Conservation (phyloP, 2,113 vertebrate genomes). For the Corydoras maculifer region DNA sequence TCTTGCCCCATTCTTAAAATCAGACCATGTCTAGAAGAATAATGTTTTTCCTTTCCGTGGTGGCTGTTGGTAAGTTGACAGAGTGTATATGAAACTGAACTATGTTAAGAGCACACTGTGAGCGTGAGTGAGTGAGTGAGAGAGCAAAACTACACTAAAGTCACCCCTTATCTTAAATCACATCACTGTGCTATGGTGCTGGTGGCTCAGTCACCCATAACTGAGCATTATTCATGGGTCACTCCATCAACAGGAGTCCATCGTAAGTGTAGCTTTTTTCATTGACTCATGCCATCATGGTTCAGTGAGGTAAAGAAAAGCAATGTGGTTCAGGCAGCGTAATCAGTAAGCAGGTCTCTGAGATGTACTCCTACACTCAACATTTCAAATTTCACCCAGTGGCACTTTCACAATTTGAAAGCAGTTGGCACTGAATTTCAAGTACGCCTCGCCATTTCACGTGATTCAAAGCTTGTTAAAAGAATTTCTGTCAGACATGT, state of each 20-base stretch:
- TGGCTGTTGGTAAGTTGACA: conserved; percentile 47
- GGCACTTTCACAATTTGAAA: conserved; percentile 10
- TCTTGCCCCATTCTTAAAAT: conserved; percentile 1
- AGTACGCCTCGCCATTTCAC: conserved; percentile 35
- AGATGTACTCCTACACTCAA: conserved; percentile 4
- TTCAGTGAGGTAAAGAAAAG: conserved; percentile 17
- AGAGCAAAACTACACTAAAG: conserved; percentile 48
- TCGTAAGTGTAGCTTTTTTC: conserved; percentile 3
- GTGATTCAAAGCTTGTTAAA: conserved; percentile 50
- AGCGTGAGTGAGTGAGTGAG: conserved; percentile 48
- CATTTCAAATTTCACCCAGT: neutral
- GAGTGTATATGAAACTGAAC: conserved; percentile 62
- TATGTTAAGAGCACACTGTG: conserved; percentile 56
- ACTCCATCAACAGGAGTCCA: conserved; percentile 17
- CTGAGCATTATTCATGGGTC: conserved; percentile 55
- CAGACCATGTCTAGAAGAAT: neutral
- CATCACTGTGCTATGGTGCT: conserved; percentile 38
- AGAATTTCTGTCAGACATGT: conserved; percentile 35
- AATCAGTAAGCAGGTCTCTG: conserved; percentile 21
- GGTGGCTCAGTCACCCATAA: conserved; percentile 41
- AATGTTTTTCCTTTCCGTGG: conserved; percentile 39
- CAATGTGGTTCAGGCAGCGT: conserved; percentile 16
- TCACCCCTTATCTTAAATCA: conserved; percentile 60
- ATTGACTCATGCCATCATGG: conserved; percentile 16
- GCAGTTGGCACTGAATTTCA: conserved; percentile 17